Evolutionary conservation across 2,888 invertebrate genomes (phyloP), one percentile per base, ranked within the genome.

Genomic region (Macrosoma leucophasiata): DNA sequence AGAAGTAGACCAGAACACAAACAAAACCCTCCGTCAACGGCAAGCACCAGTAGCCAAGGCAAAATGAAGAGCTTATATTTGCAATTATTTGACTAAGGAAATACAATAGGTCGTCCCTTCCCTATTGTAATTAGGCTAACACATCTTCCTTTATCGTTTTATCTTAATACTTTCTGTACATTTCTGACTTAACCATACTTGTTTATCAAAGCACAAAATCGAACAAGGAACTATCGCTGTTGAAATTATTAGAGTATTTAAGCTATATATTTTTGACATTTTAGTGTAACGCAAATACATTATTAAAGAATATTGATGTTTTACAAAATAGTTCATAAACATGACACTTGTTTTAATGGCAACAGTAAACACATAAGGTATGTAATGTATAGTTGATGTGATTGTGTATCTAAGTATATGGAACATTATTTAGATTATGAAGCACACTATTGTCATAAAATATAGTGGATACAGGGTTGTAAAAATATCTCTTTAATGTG

Each of bases 1-100:
- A 0, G 97, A 97, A 79, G 97, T 95, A 35, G 96, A 96, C 75
- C 96, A 96, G 78, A 94, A 93, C 64, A 93, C 92, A 15, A 91
- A 91, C 78, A 92, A 92, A 69, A 89, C 88, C 41, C 78, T 90
- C 46, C 86, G 90, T 54, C 87, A 86, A 53, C 87, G 91, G 50
- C 67, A 84, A 44, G 78, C 86, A 37, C 71, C 73, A 24, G 75
- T 79, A 33, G 52, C 50, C 41, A 91, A 91, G 69, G 77, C 85
- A 46, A 89, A 88, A 81, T 88, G 87, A 84, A 58, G 18, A 33
- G 33, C 39, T 29, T 30, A 26, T 10, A 6, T 7, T 17, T 33
- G 22, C 6, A 14, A 29, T 35, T 25, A 25, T 23, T 29, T 21
- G 25, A 8, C 17, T 28, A 21, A 33, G 34, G 27, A 33, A 30